These are phyloP conservation scores for Hiodon alosoides DNA, from an alignment of 2,113 vertebrate species.

Conservation along the genomic window DNA sequence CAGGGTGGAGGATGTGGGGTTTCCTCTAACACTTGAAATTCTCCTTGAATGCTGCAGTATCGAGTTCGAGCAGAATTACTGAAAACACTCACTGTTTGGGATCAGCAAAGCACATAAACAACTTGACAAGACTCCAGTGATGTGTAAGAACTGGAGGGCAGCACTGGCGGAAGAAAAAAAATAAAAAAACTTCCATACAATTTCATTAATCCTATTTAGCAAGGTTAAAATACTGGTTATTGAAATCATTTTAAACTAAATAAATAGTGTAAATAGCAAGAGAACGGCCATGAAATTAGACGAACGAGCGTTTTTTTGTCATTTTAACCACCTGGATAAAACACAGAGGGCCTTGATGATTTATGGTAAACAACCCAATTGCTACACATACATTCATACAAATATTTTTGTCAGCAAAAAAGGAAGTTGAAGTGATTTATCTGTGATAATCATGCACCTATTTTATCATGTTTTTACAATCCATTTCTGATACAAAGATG, in stretches of 20 bases:
- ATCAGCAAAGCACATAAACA: not conserved
- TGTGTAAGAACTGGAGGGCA: not conserved
- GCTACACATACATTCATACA: too few relatives aligned
- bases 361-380: too few relatives aligned
- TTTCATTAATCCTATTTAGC: slow-evolving; percentile 18
- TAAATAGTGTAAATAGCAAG: not conserved
- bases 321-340: too few relatives aligned
- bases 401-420: too few relatives aligned
- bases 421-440: too few relatives aligned
- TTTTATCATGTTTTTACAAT: too few relatives aligned
- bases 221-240: not conserved
- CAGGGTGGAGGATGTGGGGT: too few relatives aligned
- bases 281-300: slow-evolving; percentile 9
- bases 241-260: slow-evolving; percentile 4
- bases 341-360: too few relatives aligned
- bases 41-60: not conserved
- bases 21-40: too few relatives aligned
- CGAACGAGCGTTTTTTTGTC: slow-evolving; percentile 6
- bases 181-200: not conserved
- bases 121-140: slow-evolving; percentile 3
- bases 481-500: too few relatives aligned
- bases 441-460: too few relatives aligned
- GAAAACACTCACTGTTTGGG: not conserved
- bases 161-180: not conserved
- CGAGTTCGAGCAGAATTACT: not conserved